A percentile compares a stretch with the other conserved stretches of the same genome.
Conservation (phyloP, 2,113 vertebrate genomes). For the Hoplias malabaricus region DNA sequence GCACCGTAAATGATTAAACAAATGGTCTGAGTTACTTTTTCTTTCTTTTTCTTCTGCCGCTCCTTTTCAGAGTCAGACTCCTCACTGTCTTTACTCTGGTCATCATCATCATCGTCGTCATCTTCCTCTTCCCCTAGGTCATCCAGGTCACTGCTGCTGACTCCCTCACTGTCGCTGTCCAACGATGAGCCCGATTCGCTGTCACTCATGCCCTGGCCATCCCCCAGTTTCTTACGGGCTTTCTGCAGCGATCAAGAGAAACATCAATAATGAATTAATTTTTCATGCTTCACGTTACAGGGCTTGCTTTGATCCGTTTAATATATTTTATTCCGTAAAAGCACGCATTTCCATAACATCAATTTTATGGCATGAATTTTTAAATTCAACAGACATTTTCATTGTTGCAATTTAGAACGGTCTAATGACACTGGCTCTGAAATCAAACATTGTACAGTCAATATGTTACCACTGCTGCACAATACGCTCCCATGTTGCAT, state of each 20-base stretch:
- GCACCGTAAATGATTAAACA: background rate
- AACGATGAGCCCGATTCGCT: constrained; percentile 94
- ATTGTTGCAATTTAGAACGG: too few species aligned
- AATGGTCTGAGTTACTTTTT: constrained; percentile 75
- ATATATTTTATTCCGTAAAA: too few species aligned
- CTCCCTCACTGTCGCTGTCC: constrained; percentile 92
- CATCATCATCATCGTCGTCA: constrained; percentile 82
- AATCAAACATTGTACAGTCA: too few species aligned
- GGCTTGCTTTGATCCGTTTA: too few species aligned
- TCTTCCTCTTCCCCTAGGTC: constrained; percentile 93
- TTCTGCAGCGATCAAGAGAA: constrained; percentile 72
- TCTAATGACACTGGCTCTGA: too few species aligned
- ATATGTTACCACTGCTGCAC: too few species aligned
- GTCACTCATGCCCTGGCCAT: constrained; percentile 85
- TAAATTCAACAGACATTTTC: background rate
- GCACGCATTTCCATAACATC: too few species aligned
- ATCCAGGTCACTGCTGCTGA: constrained; percentile 93
- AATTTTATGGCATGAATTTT: too few species aligned
- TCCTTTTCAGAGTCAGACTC: constrained; percentile 89
- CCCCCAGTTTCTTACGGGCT: constrained; percentile 83
- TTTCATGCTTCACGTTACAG: background rate
- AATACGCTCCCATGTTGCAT: too few species aligned
- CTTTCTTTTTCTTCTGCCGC: constrained; percentile 84
- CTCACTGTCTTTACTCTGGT: constrained; percentile 88
- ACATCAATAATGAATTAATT: background rate